phyloP scores from a whole-genome alignment of 2,888 invertebrate genomes.

The Dione vanillae region DNA sequence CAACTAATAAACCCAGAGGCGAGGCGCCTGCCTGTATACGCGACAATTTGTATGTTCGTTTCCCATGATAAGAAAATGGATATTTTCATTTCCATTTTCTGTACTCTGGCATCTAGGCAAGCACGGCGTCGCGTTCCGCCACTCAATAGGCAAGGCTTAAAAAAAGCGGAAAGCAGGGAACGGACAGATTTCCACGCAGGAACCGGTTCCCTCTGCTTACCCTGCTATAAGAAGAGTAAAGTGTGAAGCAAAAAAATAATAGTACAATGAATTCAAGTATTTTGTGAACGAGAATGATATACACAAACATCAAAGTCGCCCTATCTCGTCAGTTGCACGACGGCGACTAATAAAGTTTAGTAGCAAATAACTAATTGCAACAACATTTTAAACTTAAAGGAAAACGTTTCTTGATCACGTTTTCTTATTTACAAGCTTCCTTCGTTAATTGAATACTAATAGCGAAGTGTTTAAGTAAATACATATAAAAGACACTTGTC shows the following conservation, averaged over 20 bases:
- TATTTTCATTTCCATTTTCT: too few relatives aligned
- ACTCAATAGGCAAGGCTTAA: not conserved
- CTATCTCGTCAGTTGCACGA: not conserved
- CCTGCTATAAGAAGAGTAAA: not conserved
- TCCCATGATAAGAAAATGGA: too few relatives aligned
- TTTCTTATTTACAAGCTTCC: constrained; percentile 52
- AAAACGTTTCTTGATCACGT: constrained; percentile 63
- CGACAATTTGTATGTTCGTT: too few relatives aligned
- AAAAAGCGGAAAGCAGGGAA: not conserved
- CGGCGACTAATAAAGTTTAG: constrained; percentile 8
- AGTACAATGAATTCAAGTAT: not conserved
- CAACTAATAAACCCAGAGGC: too few relatives aligned
- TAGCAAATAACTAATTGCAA: constrained; percentile 47
- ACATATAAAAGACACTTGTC: not conserved
- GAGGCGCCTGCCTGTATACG: too few relatives aligned
- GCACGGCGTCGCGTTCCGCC: too few relatives aligned
- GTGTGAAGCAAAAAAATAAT: not conserved
- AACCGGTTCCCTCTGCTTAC: too few relatives aligned
- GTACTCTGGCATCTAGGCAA: too few relatives aligned
- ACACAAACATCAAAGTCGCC: not conserved
- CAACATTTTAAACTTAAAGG: constrained; percentile 60
- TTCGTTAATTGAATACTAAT: constrained; percentile 28
- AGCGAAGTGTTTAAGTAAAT: constrained; percentile 9
- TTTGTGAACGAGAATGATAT: too few relatives aligned
- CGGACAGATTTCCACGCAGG: too few relatives aligned